Evolutionary conservation across 1,140 invertebrate genomes (phyloP).

Genomic region (Zaprionus africanus): DNA sequence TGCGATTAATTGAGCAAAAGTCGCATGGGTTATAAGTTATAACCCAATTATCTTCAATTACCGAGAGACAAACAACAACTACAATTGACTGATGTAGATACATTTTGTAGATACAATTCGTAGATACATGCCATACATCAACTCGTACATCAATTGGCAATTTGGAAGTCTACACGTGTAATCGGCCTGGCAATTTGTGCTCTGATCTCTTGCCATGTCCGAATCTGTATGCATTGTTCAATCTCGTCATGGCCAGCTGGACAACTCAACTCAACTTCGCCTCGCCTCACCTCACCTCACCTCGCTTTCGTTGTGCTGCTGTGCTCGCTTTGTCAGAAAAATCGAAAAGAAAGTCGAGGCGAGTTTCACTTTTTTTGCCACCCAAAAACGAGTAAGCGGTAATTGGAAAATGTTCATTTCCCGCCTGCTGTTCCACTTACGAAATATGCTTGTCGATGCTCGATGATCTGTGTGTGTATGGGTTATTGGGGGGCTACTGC

Average conservation of each 20-base stretch:
- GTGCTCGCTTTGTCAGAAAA: constrained; percentile 22
- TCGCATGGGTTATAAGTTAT: constrained; percentile 52
- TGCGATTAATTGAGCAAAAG: constrained; percentile 60
- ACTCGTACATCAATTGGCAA: not conserved
- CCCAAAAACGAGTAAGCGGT: constrained; percentile 7
- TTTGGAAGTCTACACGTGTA: constrained; percentile 15
- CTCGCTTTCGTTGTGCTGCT: constrained; percentile 26
- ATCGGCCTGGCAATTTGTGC: constrained; percentile 15
- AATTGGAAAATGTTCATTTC: constrained; percentile 30
- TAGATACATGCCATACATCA: not conserved
- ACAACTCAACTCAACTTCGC: not conserved
- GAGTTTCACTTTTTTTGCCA: constrained; percentile 40
- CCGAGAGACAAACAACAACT: constrained; percentile 5
- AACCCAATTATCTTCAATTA: constrained; percentile 81
- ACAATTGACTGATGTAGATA: not conserved
- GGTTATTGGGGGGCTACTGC: not conserved
- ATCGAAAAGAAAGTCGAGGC: constrained; percentile 44
- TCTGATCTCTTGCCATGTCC: constrained; percentile 23
- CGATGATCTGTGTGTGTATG: not conserved
- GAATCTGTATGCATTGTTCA: constrained; percentile 20
- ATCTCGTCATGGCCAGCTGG: constrained; percentile 20
- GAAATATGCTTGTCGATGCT: not conserved
- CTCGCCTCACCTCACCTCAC: not conserved
- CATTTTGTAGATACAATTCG: not conserved
- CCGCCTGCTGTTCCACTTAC: constrained; percentile 13